Base-by-base conservation (phyloP, 2,888 invertebrate species). In the Agrochola lota region DNA sequence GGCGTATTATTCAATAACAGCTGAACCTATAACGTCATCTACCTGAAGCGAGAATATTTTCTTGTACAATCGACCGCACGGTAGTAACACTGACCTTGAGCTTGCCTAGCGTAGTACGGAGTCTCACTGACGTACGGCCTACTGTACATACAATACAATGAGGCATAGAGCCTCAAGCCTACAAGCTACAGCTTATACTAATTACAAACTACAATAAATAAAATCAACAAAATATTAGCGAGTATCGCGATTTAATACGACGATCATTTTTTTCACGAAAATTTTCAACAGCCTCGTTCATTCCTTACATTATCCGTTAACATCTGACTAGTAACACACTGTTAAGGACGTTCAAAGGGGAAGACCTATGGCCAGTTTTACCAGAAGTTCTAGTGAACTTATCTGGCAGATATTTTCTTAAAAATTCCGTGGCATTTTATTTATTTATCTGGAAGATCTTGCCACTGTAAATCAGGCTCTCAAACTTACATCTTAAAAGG, bases 291-390 rank as follows among this genome's bases (percentile, higher is more conserved):
- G 88, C 90, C 90, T 90, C 88, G 80, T 85, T 84, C 87, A 78
- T 77, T 85, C 66, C 78, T 81, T 60, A 80, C 74, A 83, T 81
- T 87, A 83, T 84, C 86, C 82, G 68, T 81, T 80, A 80, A 81
- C 74, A 67, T 83, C 84, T 91, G 91, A 91, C 90, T 90, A 91
- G 91, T 84, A 87, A 86, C 81, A 85, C 77, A 70, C 68, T 76
- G 77, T 66, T 74, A 57, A 76, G 66, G 77, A 76, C 75, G 78
- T 63, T 57, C 49, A 46, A 57, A 9, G 26, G 57, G 57, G 63
- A 67, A 59, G 40, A 69, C 46, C 70, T n/a, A n/a, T 46, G 66
- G 59, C 52, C 43, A 49, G 12, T 15, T 40, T 60, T 15, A n/a
- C 46, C 11, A 63, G 64, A 49, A 64, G 46, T 11, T 6, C 55